Base-by-base conservation (phyloP, 2,888 invertebrate species). In the Esperia sulphurella region DNA sequence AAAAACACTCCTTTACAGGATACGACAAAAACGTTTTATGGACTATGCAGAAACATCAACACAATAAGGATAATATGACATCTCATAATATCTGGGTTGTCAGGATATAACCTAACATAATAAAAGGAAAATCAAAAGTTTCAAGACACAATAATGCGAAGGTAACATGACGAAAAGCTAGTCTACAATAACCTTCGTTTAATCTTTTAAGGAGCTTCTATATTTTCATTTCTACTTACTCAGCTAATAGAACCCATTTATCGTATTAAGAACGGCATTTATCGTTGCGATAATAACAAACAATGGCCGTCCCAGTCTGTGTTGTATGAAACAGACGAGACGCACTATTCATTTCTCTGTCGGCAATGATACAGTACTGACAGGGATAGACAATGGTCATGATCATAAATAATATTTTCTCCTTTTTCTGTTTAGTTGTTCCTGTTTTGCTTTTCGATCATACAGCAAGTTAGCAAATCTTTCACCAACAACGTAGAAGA, bases 251-350 rank as follows among this genome's bases (percentile, higher is more conserved):
- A 45, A 51, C 45, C 53, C 29, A 56, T 58, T 54, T 37, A 40
- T 58, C 50, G 48, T 53, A 52, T 57, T 57, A 58, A 58, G 43
- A 46, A 45, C 35, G 49, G 49, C 53, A 58, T 58, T 54, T 54
- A 51, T 60, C 46, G 48, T 41, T 39, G 38, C 28, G 41, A 43
- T 47, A 54, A 57, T 50, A 50, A 49, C 52, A 52, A 55, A 48
- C 54, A 52, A 44, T 35, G 13, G 30, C 10, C 37, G 2, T 48
- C 48, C 40, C 40, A 38, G 28, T 48, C 39, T 13, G n/a, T 38
- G 21, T 31, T 14, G n/a, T 39, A 30, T 10, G 8, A 31, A 42
- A 31, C 28, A 29, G 42, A 30, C 12, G 43, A 46, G 46, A 49
- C 46, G 12, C 10, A 51, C 46, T 9, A 41, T 49, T 46, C 43